Evolutionary conservation across 2,797 vertebrate genomes (phyloP).

Genomic region (Parotocinclus haroldoi): DNA sequence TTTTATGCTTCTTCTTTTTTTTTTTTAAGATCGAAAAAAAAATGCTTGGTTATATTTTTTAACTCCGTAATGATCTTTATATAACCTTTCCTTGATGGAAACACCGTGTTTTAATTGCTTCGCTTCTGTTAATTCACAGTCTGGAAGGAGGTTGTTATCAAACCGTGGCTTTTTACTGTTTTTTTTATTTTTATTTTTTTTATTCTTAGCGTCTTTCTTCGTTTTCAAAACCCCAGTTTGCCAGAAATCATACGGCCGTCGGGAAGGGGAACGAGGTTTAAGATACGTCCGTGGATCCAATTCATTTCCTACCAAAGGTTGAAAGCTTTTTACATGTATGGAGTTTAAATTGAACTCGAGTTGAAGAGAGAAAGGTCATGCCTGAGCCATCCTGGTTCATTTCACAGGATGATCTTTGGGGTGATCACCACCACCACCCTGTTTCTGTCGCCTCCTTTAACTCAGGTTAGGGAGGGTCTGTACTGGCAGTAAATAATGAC

Average conservation of each 20-base stretch:
- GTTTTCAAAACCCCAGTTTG: no score
- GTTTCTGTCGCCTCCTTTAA: no score
- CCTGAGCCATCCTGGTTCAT: no score
- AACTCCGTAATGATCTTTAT: no score
- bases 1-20: not conserved
- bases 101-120: not conserved
- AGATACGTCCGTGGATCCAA: not conserved
- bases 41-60: no score
- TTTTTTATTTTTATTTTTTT: not conserved
- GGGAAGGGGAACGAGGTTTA: not conserved
- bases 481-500: constrained; percentile 10
- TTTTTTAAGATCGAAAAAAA: not conserved
- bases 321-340: not conserved
- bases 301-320: not conserved
- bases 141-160: not conserved
- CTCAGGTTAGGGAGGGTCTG: no score
- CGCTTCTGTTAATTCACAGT: not conserved
- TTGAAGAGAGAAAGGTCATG: no score
- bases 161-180: not conserved
- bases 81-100: not conserved
- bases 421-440: no score
- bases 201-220: no score
- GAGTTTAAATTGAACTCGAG: no score
- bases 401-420: no score
- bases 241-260: not conserved